Conservation (phyloP, 2,797 vertebrate species). For the Brachyalestes nurse region DNA sequence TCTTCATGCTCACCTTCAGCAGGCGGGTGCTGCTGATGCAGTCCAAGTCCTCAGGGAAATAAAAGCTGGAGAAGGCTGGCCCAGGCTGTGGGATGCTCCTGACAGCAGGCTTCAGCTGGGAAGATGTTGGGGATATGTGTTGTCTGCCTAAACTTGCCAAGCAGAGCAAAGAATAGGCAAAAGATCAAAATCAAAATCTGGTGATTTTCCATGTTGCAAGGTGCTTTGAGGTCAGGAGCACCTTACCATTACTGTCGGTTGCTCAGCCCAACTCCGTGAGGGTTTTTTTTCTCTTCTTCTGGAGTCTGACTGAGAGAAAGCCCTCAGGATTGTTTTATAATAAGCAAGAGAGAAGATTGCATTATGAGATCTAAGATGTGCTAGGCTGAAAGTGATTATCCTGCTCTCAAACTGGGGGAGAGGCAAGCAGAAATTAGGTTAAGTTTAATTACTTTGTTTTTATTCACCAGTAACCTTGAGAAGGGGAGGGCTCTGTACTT, state of each 20-base stretch:
- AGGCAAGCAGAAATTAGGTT: constrained; percentile 59
- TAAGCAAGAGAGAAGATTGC: constrained; percentile 61
- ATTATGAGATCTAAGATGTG: constrained; percentile 60
- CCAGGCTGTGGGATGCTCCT: background rate
- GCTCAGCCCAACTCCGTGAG: background rate
- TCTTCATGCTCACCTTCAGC: constrained; percentile 13
- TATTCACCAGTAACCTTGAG: constrained; percentile 64
- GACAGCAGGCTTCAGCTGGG: background rate
- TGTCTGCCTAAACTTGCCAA: constrained; percentile 19
- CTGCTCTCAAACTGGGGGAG: constrained; percentile 55
- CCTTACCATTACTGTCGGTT: background rate
- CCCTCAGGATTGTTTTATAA: constrained; percentile 56
- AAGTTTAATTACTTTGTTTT: constrained; percentile 63
- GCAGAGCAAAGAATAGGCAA: constrained; percentile 1
- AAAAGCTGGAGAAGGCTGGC: constrained; percentile 7
- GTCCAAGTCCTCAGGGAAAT: constrained; percentile 43
- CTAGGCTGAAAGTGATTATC: constrained; percentile 61
- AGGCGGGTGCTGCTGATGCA: constrained; percentile 18
- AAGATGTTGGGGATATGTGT: constrained; percentile 10
- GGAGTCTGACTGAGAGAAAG: constrained; percentile 30
- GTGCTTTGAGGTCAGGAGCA: constrained; percentile 18
- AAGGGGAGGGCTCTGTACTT: constrained; percentile 53
- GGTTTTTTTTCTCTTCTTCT: background rate
- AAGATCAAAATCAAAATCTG: constrained; percentile 17
- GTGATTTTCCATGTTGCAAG: background rate